phyloP scores from a whole-genome alignment of 2,888 invertebrate genomes.

The Platerodrilus igneus region DNA sequence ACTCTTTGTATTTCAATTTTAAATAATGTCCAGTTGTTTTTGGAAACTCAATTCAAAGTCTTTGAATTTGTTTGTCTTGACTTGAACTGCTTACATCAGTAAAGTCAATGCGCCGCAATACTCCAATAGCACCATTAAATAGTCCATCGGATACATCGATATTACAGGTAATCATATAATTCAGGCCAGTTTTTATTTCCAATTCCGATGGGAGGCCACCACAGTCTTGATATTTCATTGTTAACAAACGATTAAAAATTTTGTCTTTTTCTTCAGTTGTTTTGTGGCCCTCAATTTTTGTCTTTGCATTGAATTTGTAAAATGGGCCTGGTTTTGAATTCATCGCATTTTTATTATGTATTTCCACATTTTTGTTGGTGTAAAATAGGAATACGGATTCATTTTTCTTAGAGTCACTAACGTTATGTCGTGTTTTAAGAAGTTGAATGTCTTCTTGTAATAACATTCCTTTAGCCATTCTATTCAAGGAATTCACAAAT shows the following conservation, averaged over 20 bases:
- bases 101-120: no score
- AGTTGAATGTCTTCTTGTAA: background rate
- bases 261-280: background rate
- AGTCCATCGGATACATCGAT: conserved; percentile 8
- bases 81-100: no score
- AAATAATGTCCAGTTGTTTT: no score
- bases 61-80: no score
- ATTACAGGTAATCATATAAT: conserved; percentile 6
- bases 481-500: no score
- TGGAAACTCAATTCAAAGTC: no score
- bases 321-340: background rate
- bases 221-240: background rate
- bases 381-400: background rate
- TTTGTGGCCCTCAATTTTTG: background rate
- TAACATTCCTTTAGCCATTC: background rate
- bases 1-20: no score
- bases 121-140: conserved; percentile 7
- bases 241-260: background rate
- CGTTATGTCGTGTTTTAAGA: background rate
- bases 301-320: background rate
- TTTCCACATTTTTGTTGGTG: background rate
- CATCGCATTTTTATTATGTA: background rate
- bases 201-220: background rate
- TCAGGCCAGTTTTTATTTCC: conserved; percentile 1
- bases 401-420: no score